Conservation (phyloP, 2,113 vertebrate genomes). For the Oplegnathus fasciatus region DNA sequence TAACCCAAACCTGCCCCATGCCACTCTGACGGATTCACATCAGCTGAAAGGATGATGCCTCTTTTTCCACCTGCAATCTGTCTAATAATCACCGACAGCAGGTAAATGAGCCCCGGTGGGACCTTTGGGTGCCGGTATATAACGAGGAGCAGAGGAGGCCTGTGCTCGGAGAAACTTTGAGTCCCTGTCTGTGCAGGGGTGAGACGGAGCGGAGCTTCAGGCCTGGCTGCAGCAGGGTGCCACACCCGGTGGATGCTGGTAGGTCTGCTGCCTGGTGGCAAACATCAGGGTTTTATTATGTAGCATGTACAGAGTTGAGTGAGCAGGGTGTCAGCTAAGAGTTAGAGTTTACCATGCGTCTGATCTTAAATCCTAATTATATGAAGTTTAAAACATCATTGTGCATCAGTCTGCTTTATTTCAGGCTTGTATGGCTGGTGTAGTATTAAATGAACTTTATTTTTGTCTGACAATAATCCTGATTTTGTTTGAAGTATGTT, state of each 20-base stretch:
- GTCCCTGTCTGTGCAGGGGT: background rate
- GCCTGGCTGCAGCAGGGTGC: conserved; percentile 43
- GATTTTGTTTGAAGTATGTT: background rate
- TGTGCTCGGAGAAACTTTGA: conserved; percentile 41
- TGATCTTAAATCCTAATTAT: background rate
- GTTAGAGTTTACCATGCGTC: background rate
- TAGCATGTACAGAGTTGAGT: background rate
- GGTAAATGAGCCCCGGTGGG: conserved; percentile 81
- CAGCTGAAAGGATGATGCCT: conserved; percentile 78
- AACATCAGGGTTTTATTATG: background rate
- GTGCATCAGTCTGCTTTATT: background rate
- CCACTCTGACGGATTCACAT: conserved; percentile 60
- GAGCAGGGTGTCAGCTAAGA: too few species aligned
- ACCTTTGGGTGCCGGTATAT: conserved; percentile 67
- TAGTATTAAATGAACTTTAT: background rate
- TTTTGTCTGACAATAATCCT: background rate
- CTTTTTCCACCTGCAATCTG: conserved; percentile 81
- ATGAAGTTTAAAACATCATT: background rate
- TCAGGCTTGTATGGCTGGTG: background rate
- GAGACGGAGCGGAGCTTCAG: conserved; percentile 22
- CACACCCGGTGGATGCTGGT: conserved; percentile 65
- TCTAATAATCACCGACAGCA: conserved; percentile 88
- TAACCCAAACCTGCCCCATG: conserved; percentile 76
- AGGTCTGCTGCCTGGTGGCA: conserved; percentile 21
- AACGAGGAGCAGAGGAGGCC: conserved; percentile 57